phyloP scores from a whole-genome alignment of 2,797 vertebrate species.

The Poeciliopsis gracilis region DNA sequence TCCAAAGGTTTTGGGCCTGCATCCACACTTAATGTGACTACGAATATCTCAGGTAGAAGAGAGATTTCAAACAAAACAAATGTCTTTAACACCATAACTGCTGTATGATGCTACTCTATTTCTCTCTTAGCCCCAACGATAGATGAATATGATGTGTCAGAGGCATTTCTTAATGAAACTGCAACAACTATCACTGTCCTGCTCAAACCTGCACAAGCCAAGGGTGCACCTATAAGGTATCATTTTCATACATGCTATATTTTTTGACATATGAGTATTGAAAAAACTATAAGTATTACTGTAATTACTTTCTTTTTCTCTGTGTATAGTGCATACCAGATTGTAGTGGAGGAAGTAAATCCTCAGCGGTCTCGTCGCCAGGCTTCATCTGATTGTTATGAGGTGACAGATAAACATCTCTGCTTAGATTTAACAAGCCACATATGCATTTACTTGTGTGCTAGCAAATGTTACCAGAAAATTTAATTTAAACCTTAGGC shows the following conservation, averaged over 20 bases:
- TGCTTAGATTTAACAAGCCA: background rate
- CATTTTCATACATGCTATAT: background rate
- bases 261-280: background rate
- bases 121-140: conserved; percentile 89
- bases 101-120: background rate
- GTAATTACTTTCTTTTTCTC: background rate
- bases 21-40: conserved; percentile 93
- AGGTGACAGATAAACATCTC: conserved; percentile 65
- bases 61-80: background rate
- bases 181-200: conserved; percentile 97
- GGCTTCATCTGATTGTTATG: conserved; percentile 90
- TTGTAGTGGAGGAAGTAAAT: conserved; percentile 94
- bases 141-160: conserved; percentile 94
- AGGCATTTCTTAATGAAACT: conserved; percentile 96
- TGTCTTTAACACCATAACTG: background rate
- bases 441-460: background rate
- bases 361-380: conserved; percentile 90
- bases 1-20: conserved; percentile 93
- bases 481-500: background rate
- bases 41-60: conserved; percentile 94
- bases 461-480: background rate
- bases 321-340: conserved; percentile 89
- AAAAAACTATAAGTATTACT: background rate
- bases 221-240: conserved; percentile 98
- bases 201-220: conserved; percentile 95